These are phyloP conservation scores for Poecile atricapillus DNA, from an alignment of 2,113 vertebrate species.

Conservation along the genomic window DNA sequence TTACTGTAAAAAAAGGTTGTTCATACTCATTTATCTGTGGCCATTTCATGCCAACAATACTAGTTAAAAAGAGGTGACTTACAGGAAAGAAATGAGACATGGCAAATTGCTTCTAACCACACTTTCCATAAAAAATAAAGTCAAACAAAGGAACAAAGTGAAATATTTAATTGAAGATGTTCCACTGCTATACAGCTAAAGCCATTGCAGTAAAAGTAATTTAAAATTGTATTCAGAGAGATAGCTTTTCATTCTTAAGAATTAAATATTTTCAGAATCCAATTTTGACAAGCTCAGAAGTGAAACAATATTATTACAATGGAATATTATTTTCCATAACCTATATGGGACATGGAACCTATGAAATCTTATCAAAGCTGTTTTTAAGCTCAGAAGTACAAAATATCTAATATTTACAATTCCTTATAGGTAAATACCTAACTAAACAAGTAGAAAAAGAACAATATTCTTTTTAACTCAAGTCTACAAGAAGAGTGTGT, in stretches of 20 bases:
- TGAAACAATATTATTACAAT: neutral
- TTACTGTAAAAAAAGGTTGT: neutral
- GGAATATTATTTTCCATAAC: neutral
- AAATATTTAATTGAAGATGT: neutral
- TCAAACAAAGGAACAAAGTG: neutral
- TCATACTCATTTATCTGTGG: neutral
- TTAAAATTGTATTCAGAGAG: neutral
- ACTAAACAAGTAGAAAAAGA: neutral
- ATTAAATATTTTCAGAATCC: neutral
- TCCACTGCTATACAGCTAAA: neutral
- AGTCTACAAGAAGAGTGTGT: neutral
- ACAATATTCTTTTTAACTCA: neutral
- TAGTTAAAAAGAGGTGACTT: neutral
- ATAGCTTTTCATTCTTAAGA: neutral
- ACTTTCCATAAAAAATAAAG: neutral
- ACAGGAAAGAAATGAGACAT: neutral
- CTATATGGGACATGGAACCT: neutral
- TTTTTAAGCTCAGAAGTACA: neutral
- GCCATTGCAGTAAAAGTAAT: neutral
- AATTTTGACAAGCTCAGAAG: neutral
- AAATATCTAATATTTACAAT: neutral
- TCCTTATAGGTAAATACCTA: neutral
- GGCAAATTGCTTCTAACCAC: neutral
- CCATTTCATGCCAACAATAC: neutral
- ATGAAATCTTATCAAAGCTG: neutral